A percentile compares a stretch with the other conserved stretches of the same genome.
Evolutionary conservation across 2,888 invertebrate species (phyloP).

Genomic region (Tuberolachnus salignus): DNA sequence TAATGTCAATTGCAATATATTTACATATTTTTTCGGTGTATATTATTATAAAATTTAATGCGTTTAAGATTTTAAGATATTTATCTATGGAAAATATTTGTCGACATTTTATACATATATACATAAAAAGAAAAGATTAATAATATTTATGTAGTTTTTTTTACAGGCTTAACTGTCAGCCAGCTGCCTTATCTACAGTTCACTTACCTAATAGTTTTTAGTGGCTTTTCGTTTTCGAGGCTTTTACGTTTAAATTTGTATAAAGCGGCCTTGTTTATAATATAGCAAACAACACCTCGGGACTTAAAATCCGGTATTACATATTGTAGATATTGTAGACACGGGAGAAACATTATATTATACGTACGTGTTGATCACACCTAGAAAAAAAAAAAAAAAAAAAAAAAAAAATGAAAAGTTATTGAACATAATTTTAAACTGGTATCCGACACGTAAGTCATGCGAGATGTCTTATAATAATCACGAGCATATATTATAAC

Average conservation of each 20-base stretch:
- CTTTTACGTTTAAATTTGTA: constrained; percentile 27
- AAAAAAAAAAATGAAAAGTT: no score
- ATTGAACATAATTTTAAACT: constrained; percentile 43
- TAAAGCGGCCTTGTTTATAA: constrained; percentile 8
- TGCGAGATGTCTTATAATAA: constrained; percentile 5
- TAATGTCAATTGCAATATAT: constrained; percentile 6
- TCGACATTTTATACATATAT: neutral
- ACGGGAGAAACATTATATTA: neutral
- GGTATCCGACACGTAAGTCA: constrained; percentile 31
- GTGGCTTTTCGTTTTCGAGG: constrained; percentile 21
- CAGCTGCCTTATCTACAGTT: no score
- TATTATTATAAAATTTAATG: neutral
- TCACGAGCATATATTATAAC: constrained; percentile 16
- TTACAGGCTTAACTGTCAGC: constrained; percentile 17
- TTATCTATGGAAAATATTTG: constrained; percentile 23
- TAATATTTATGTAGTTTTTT: constrained; percentile 31
- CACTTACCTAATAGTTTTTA: neutral
- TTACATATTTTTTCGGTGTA: constrained; percentile 7
- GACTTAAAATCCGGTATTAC: constrained; percentile 34
- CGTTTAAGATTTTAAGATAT: constrained; percentile 3
- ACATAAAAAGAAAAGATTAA: neutral
- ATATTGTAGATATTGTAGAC: constrained; percentile 4
- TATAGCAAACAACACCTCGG: constrained; percentile 17
- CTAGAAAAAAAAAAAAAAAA: neutral
- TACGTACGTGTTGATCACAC: neutral